Evolutionary conservation across 2,888 invertebrate species (phyloP).

Genomic region (Boloria euphrosyne): DNA sequence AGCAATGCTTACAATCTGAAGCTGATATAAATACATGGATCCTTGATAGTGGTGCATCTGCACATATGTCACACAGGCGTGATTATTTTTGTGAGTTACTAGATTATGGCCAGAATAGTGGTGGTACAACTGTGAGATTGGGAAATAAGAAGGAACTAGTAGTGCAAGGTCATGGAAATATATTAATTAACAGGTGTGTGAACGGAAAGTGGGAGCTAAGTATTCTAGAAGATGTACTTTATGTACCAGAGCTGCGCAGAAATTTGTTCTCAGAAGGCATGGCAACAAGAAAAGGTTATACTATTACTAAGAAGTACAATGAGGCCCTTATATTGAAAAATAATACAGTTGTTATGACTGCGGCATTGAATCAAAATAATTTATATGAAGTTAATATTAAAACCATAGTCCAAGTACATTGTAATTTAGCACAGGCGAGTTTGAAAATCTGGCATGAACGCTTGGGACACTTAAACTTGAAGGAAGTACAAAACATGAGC

Average conservation of each 20-base stretch:
- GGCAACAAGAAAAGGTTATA: conserved; percentile 23
- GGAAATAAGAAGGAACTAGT: conserved; percentile 42
- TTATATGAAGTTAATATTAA: conserved; percentile 38
- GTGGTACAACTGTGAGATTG: conserved; percentile 34
- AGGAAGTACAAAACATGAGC: conserved; percentile 32
- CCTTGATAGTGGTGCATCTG: conserved; percentile 45
- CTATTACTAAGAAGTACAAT: conserved; percentile 1
- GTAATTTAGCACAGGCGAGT: conserved; percentile 37
- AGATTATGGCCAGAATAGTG: background rate
- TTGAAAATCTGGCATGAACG: conserved; percentile 41
- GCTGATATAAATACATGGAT: conserved; percentile 29
- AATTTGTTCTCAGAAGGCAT: conserved; percentile 38
- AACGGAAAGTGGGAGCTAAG: conserved; percentile 43
- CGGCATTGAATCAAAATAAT: conserved; percentile 32
- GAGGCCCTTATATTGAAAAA: conserved; percentile 31
- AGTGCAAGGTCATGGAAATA: conserved; percentile 42
- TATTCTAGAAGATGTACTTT: conserved; percentile 36
- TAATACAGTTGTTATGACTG: conserved; percentile 34
- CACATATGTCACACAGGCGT: conserved; percentile 41
- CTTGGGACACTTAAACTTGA: conserved; percentile 31
- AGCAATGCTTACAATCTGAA: conserved; percentile 1
- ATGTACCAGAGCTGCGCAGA: conserved; percentile 36
- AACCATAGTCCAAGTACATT: conserved; percentile 23
- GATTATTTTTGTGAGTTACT: background rate
- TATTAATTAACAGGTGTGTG: conserved; percentile 42